phyloP scores from a whole-genome alignment of 2,113 vertebrate species.

The Bostrychus sinensis region DNA sequence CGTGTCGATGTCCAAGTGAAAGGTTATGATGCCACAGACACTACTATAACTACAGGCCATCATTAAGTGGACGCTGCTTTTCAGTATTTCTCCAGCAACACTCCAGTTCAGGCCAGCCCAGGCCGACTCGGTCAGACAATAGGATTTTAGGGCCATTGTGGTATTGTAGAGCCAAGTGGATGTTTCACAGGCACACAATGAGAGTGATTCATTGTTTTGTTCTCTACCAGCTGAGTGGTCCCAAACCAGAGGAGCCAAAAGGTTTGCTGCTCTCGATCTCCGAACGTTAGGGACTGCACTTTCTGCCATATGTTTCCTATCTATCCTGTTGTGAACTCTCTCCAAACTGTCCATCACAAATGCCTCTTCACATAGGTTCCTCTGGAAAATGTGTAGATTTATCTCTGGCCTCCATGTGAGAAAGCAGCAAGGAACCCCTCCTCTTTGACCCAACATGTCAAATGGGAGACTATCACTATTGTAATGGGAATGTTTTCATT shows the following conservation, averaged over 20 bases:
- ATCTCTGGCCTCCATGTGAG: conserved; percentile 14
- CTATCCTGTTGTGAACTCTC: conserved; percentile 4
- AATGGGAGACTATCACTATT: conserved; percentile 1
- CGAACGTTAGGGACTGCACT: not conserved
- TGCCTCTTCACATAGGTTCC: not conserved
- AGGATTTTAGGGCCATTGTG: not conserved
- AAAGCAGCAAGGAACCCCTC: not conserved
- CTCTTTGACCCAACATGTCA: conserved; percentile 3
- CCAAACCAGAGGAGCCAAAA: not conserved
- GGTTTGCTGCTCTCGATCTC: not conserved
- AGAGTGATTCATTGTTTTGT: conserved; percentile 8
- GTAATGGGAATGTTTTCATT: not conserved
- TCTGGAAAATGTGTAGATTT: conserved; percentile 9
- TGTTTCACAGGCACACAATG: conserved; percentile 4
- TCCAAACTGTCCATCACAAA: conserved; percentile 11
- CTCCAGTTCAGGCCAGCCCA: not conserved
- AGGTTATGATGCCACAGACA: not conserved
- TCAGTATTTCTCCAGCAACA: not conserved
- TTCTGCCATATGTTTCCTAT: not conserved
- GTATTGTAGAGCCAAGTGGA: not conserved
- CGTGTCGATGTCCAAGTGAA: conserved; percentile 3
- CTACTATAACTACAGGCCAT: not conserved
- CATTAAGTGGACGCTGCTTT: not conserved
- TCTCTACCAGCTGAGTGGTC: not conserved
- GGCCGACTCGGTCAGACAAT: not conserved